Evolutionary conservation across 2,888 invertebrate species (phyloP), one percentile per base, ranked within the genome.

Genomic region (Actias luna): DNA sequence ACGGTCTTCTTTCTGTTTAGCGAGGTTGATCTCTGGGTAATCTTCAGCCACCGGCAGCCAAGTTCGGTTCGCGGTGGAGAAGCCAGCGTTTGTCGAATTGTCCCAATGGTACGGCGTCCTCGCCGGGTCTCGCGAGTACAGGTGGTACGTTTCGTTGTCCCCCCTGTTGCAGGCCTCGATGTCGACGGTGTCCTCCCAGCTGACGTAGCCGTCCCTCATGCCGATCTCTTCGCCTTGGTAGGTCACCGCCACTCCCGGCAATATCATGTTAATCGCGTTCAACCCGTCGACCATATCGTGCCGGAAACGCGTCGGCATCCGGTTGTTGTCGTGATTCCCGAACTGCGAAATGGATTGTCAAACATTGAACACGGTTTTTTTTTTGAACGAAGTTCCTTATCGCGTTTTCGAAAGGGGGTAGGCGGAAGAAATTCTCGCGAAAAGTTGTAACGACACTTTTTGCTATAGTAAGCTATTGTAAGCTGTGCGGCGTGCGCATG

Each of bases 161-260:
- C 94, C 95, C 29, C 92, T 88, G 66, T 92, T 93, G 65, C 88
- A 87, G 0, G 94, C 95, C 33, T 90, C 88, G 0, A 94, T 92
- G 70, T 94, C 95, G 0, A 93, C 85, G 0, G 94, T 94, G 62
- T 95, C 93, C 7, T 93, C 86, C 85, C 92, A 94, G 67, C 93
- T 89, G 62, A 95, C 91, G 65, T 80, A 83, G 0, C 93, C 93
- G 69, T 96, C 94, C 42, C 87, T 83, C 95, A 96, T 95, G 0
- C 95, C 96, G 31, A 97, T 94, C 80, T 97, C 96, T 74, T 97
- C 96, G 0, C 97, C 97, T 74, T 97, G 96, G 84, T 97, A 97
- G 0, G 96, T 95, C n/a, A 97, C 93, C 0, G 95, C 93, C 0
- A 95, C 95, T 39, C 97, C 97, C 0, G 97, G 97, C 29, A 98